phyloP scores from a whole-genome alignment of 1,140 invertebrate species.

The Ptiloglossa arizonensis region DNA sequence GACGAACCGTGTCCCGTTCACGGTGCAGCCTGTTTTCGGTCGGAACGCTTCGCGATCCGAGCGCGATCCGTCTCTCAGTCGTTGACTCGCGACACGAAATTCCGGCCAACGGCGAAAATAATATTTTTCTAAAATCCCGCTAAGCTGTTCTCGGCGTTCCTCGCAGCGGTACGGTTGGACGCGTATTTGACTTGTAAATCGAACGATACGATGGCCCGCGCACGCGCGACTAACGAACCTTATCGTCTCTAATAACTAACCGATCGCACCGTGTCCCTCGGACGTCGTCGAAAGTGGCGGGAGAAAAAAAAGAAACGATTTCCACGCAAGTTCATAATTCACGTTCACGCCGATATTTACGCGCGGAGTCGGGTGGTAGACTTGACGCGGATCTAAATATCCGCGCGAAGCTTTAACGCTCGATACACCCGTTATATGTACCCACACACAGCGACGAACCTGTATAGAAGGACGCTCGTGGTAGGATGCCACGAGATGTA shows the following conservation, averaged over 20 bases:
- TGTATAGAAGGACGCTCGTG: conserved; percentile 74
- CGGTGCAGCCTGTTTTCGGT: no score
- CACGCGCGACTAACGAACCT: no score
- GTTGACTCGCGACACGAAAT: no score
- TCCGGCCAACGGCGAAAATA: no score
- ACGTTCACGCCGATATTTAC: conserved; percentile 2
- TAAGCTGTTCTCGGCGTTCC: no score
- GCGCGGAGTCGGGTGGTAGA: not conserved
- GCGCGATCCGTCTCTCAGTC: no score
- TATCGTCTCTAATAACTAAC: not conserved
- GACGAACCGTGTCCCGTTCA: no score
- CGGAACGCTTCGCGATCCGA: no score
- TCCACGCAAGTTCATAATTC: not conserved
- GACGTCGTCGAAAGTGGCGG: not conserved
- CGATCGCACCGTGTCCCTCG: not conserved
- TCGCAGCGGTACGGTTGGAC: no score
- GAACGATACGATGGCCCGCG: no score
- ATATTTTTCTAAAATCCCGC: no score
- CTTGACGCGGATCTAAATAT: conserved; percentile 23
- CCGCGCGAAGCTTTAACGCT: conserved; percentile 28
- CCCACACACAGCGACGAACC: conserved; percentile 63
- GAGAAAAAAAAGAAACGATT: not conserved
- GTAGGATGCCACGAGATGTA: conserved; percentile 79
- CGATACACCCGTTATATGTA: conserved; percentile 71
- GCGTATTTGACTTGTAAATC: no score